Percentiles rank a stretch among this genome's conserved stretches.
phyloP scores from a whole-genome alignment of 2,113 vertebrate species.

The Apistogramma diplotaenia region DNA sequence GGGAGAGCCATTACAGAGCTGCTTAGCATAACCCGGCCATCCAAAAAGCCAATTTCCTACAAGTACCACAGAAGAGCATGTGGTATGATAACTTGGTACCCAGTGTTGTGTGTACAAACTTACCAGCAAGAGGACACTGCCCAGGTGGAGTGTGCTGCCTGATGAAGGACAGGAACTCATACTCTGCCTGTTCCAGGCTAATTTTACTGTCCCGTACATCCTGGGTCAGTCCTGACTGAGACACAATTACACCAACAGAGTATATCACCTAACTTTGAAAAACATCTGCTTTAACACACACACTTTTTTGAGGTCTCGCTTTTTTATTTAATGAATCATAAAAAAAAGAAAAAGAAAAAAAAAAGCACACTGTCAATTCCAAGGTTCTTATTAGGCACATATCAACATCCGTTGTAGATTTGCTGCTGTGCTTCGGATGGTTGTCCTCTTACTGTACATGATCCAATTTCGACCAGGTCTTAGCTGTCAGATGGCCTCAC shows the following conservation, averaged over 20 bases:
- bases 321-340: not conserved
- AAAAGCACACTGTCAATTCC: not conserved
- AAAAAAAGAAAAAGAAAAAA: not conserved
- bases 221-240: slow-evolving; percentile 93
- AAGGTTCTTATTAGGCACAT: too few relatives aligned
- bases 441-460: too few relatives aligned
- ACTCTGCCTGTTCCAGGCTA: slow-evolving; percentile 89
- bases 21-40: not conserved
- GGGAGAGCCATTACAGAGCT: not conserved
- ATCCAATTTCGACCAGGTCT: too few relatives aligned
- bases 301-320: too few relatives aligned
- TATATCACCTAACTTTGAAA: not conserved
- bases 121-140: slow-evolving; percentile 94
- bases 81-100: not conserved
- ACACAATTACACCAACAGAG: not conserved
- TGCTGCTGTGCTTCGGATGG: too few relatives aligned
- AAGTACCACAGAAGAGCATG: not conserved
- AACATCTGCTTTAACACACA: not conserved
- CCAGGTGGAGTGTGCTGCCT: slow-evolving; percentile 92
- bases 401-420: too few relatives aligned
- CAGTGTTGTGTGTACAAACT: not conserved
- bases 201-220: slow-evolving; percentile 90
- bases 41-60: not conserved
- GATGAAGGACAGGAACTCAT: slow-evolving; percentile 94
- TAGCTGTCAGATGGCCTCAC: too few relatives aligned